Conservation (phyloP, 2,113 vertebrate genomes). For the Hippocampus mohnikei region DNA sequence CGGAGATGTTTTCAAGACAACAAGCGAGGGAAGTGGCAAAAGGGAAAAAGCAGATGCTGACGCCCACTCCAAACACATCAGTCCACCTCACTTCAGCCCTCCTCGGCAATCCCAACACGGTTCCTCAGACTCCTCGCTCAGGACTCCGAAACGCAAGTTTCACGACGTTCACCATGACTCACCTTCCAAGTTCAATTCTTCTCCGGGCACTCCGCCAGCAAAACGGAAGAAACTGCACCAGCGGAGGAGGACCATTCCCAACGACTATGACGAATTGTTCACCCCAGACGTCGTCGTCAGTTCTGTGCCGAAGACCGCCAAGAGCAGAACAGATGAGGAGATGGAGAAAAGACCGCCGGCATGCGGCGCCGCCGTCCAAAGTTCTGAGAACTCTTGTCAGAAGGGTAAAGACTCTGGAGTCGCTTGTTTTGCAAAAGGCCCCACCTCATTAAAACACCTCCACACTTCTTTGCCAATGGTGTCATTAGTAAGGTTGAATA, state of each 20-base stretch:
- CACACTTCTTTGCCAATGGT: slow-evolving; percentile 11
- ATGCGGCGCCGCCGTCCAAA: slow-evolving; percentile 1
- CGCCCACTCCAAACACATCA: slow-evolving; percentile 4
- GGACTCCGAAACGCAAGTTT: slow-evolving; percentile 12
- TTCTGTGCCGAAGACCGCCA: slow-evolving; percentile 15
- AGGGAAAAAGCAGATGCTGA: slow-evolving; percentile 1
- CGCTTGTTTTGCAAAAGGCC: background rate
- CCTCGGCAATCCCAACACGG: background rate
- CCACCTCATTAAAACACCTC: background rate
- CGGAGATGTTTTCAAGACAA: slow-evolving; percentile 16
- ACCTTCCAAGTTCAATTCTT: slow-evolving; percentile 16
- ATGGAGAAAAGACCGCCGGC: slow-evolving; percentile 7
- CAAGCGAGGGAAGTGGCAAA: background rate
- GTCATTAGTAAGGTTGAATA: slow-evolving; percentile 21
- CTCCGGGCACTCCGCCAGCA: background rate
- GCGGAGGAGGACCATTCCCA: slow-evolving; percentile 1
- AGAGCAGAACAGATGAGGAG: slow-evolving; percentile 19
- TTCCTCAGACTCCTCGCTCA: slow-evolving; percentile 11
- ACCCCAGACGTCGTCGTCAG: slow-evolving; percentile 48
- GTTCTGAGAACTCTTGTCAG: background rate
- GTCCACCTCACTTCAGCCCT: background rate
- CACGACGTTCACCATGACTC: slow-evolving; percentile 9
- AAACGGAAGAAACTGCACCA: slow-evolving; percentile 34
- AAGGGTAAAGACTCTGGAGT: slow-evolving; percentile 6
- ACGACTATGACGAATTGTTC: slow-evolving; percentile 46